A percentile compares a stretch with the other conserved stretches of the same genome.
phyloP scores from a whole-genome alignment of 92 coral and sea anemone species.

The Anthopleura xanthogrammica region DNA sequence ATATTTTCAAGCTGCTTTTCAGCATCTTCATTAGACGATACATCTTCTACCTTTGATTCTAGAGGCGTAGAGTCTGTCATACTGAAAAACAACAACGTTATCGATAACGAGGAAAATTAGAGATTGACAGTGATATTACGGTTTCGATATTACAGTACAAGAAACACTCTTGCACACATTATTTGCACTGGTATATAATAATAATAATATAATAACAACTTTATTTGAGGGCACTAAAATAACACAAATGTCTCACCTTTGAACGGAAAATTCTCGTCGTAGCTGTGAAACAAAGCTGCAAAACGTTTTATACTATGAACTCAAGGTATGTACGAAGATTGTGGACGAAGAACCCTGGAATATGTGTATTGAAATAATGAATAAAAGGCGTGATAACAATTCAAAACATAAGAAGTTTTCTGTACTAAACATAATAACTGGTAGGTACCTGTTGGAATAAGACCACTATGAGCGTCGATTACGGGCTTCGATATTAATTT shows the following conservation, averaged over 20 bases:
- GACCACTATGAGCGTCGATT: neutral
- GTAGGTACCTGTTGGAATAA: neutral
- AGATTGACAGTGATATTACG: neutral
- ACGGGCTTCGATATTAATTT: neutral
- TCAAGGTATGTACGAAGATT: neutral
- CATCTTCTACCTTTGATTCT: constrained; percentile 10
- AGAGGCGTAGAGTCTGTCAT: neutral
- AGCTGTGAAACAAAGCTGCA: neutral
- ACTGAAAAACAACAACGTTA: neutral
- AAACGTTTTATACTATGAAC: neutral
- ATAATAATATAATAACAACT: neutral
- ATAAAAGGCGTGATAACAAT: neutral
- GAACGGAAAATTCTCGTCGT: neutral
- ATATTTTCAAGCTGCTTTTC: constrained; percentile 16
- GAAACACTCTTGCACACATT: neutral
- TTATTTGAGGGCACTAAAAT: too few relatives aligned
- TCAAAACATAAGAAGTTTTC: neutral
- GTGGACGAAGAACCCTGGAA: neutral
- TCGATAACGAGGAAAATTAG: neutral
- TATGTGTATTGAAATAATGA: neutral
- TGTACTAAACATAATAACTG: too few relatives aligned
- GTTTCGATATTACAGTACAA: too few relatives aligned
- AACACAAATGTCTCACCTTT: neutral
- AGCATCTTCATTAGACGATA: neutral
- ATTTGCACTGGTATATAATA: neutral